phyloP scores from a whole-genome alignment of 2,888 invertebrate species.

The Acrobasis suavella region DNA sequence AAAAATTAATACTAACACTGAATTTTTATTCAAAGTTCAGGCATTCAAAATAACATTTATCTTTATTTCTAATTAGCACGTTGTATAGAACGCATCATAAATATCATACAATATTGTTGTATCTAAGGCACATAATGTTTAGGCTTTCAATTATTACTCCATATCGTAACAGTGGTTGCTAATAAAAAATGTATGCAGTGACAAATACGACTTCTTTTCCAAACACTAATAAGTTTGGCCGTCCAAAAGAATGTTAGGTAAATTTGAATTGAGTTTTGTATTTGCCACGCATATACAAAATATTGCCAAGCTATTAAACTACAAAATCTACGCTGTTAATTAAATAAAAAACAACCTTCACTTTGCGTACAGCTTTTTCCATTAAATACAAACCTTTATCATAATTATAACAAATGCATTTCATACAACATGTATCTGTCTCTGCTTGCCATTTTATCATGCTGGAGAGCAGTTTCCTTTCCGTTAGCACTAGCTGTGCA shows the following conservation, averaged over 20 bases:
- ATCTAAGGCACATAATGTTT: slow-evolving; percentile 84
- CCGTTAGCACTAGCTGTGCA: slow-evolving; percentile 59
- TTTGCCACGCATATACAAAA: slow-evolving; percentile 49
- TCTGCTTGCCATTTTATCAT: slow-evolving; percentile 44
- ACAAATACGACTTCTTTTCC: slow-evolving; percentile 44
- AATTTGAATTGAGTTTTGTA: slow-evolving; percentile 35
- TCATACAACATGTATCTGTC: slow-evolving; percentile 58
- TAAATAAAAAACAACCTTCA: slow-evolving; percentile 42
- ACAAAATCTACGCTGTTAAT: slow-evolving; percentile 64
- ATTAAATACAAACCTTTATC: slow-evolving; percentile 43
- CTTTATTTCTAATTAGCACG: slow-evolving; percentile 81
- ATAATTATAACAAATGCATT: slow-evolving; percentile 66
- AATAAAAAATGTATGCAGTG: slow-evolving; percentile 56
- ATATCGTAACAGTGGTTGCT: slow-evolving; percentile 78
- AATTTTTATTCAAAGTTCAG: slow-evolving; percentile 62
- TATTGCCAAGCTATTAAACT: slow-evolving; percentile 73
- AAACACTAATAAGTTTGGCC: slow-evolving; percentile 20
- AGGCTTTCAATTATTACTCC: slow-evolving; percentile 81
- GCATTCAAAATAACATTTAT: slow-evolving; percentile 76
- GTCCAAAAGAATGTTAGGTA: slow-evolving; percentile 3
- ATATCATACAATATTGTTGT: slow-evolving; percentile 83
- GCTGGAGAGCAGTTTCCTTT: slow-evolving; percentile 47
- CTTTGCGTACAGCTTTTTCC: slow-evolving; percentile 43
- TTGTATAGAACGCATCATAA: slow-evolving; percentile 82
- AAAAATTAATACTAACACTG: slow-evolving; percentile 68